Percentiles rank a stretch among this genome's conserved stretches.
phyloP scores from a whole-genome alignment of 2,888 invertebrate genomes.

The Liodrosophila aerea region DNA sequence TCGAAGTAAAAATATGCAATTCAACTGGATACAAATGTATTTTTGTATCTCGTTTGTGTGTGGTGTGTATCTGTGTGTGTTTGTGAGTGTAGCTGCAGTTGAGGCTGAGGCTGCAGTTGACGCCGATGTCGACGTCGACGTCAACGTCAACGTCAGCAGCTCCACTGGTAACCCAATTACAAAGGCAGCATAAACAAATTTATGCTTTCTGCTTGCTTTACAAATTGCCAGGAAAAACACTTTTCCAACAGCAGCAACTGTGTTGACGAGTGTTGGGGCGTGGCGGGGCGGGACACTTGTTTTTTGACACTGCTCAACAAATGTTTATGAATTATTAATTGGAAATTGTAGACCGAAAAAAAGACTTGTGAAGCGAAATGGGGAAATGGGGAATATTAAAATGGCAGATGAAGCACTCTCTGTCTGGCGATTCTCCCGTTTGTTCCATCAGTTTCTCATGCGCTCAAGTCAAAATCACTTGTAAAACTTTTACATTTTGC shows the following conservation, averaged over 20 bases:
- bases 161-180: slow-evolving; percentile 70
- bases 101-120: slow-evolving; percentile 8
- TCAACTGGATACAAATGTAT: slow-evolving; percentile 15
- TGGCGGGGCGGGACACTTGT: slow-evolving; percentile 18
- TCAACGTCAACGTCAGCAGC: slow-evolving; percentile 35
- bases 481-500: slow-evolving; percentile 71
- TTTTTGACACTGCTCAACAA: slow-evolving; percentile 44
- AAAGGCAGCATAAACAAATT: slow-evolving; percentile 65
- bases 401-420: slow-evolving; percentile 1
- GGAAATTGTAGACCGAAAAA: slow-evolving; percentile 55
- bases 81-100: slow-evolving; percentile 1
- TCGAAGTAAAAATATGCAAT: slow-evolving; percentile 12
- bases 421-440: background rate
- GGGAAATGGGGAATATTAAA: background rate
- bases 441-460: background rate
- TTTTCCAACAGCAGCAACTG: slow-evolving; percentile 39
- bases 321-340: slow-evolving; percentile 76
- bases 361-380: background rate
- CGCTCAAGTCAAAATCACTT: slow-evolving; percentile 63
- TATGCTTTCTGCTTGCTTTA: slow-evolving; percentile 40
- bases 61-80: too few relatives aligned
- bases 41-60: slow-evolving; percentile 17
- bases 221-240: slow-evolving; percentile 75
- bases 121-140: slow-evolving; percentile 8
- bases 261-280: slow-evolving; percentile 54